Conservation (phyloP, 2,888 invertebrate genomes). For the Cerceris ruficornis region DNA sequence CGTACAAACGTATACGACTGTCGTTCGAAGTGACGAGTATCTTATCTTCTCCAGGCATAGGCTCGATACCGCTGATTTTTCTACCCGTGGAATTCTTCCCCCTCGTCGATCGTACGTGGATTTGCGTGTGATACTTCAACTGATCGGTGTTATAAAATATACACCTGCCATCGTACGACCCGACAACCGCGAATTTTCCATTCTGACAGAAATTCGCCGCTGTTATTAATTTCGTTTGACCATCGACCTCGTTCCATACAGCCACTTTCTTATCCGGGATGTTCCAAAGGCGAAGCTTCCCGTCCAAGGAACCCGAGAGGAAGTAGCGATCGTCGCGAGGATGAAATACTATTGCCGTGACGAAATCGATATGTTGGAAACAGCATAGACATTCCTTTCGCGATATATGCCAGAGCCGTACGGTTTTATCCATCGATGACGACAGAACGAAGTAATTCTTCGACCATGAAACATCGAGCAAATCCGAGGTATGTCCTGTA, state of each 20-base stretch:
- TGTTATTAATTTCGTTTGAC: conserved; percentile 96
- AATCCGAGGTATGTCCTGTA: conserved; percentile 96
- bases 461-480: conserved; percentile 99
- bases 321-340: conserved; percentile 96
- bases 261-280: conserved; percentile 99
- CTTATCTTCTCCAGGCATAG: conserved; percentile 97
- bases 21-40: conserved; percentile 99
- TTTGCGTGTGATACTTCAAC: conserved; percentile 98
- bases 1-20: conserved; percentile 97
- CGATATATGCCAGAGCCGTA: conserved; percentile 98
- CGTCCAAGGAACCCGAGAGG: conserved; percentile 98
- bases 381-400: conserved; percentile 98
- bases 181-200: conserved; percentile 98
- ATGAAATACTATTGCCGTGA: conserved; percentile 99
- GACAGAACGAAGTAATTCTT: conserved; percentile 99
- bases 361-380: conserved; percentile 99
- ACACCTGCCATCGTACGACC: conserved; percentile 98
- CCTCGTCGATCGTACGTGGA: conserved; percentile 97
- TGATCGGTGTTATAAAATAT: conserved; percentile 99
- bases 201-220: conserved; percentile 99
- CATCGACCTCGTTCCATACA: conserved; percentile 98
- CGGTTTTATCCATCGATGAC: conserved; percentile 99
- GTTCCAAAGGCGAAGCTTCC: conserved; percentile 99
- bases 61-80: conserved; percentile 98
- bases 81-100: conserved; percentile 97